phyloP scores from a whole-genome alignment of 2,113 vertebrate species.

The Micronisus gabar region DNA sequence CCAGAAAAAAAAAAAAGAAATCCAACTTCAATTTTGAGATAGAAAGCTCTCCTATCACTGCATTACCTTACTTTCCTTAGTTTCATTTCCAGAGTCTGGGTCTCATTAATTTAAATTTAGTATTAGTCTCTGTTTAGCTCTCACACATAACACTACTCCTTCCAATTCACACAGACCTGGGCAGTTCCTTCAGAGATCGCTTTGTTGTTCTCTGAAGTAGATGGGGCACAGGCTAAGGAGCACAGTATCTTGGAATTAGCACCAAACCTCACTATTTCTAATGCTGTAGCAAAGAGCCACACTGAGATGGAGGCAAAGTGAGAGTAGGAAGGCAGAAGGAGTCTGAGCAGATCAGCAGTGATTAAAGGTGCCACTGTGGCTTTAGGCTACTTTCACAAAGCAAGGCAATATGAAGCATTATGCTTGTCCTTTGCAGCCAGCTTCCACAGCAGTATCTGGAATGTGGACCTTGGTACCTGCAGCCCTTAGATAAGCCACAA shows the following conservation, averaged over 20 bases:
- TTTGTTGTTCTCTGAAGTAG: background rate
- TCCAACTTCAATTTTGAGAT: background rate
- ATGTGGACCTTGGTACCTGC: background rate
- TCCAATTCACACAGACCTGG: background rate
- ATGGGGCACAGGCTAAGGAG: background rate
- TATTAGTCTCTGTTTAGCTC: background rate
- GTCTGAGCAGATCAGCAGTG: background rate
- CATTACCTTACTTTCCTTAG: background rate
- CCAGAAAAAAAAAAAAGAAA: background rate
- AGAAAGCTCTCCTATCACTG: background rate
- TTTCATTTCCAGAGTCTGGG: background rate
- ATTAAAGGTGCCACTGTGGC: background rate
- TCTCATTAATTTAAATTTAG: background rate
- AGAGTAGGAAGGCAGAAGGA: background rate
- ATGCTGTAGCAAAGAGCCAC: background rate
- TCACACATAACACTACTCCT: background rate
- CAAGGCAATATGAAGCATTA: fast-evolving
- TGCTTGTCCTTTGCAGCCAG: background rate
- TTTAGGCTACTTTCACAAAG: background rate
- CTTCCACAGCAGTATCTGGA: background rate
- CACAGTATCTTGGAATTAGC: background rate
- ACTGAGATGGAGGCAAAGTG: background rate
- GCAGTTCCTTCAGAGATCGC: background rate
- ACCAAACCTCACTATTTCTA: background rate
- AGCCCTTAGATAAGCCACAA: background rate